Evolutionary conservation across 2,797 vertebrate genomes (phyloP), one percentile per base, ranked within the genome.

Genomic region (Enteromius mattozi): DNA sequence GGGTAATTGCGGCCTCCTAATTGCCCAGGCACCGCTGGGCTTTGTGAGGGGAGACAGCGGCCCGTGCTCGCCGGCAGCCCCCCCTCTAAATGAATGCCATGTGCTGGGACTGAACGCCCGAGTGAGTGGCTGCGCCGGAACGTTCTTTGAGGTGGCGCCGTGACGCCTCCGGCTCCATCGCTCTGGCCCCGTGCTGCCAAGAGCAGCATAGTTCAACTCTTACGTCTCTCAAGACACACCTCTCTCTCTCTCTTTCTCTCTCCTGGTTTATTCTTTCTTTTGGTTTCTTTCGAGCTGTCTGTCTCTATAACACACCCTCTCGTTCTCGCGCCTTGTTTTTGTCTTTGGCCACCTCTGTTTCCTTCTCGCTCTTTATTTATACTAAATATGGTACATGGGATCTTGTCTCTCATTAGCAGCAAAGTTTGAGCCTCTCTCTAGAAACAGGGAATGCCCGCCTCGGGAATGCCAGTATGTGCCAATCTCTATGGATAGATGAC

Each of bases 71-170:
- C 82, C 65, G 82, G 65, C 75, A 88, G 81, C 87, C 87, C 89
- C 85, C 71, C 86, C 88, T 61, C 76, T 91, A 96, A 95, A 97
- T 97, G 96, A 96, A 97, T 96, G 95, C 96, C 96, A 96, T 96
- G 94, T 97, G 96, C 95, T 92, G 93, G 86, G 91, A 95, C 92
- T 85, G 88, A 95, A 94, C 94, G 92, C 94, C 92, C 92, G 89
- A 94, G 95, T 94, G 85, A 89, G 88, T 82, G 85, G 84, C 79
- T 82, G 84, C 51, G 72, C 79, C 79, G 79, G 87, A 94, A 96
- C 95, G 94, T 95, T 94, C 94, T 95, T 89, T 95, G 95, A 95
- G 93, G 93, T 96, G 96, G 96, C 95, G 95, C 96, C 96, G 93
- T 94, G 94, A 96, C 91, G 95, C 95, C 95, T 95, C 93, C 93